These are phyloP conservation scores for Drosophila biarmipes DNA, from an alignment of 1,140 invertebrate genomes.

Conservation along the genomic window DNA sequence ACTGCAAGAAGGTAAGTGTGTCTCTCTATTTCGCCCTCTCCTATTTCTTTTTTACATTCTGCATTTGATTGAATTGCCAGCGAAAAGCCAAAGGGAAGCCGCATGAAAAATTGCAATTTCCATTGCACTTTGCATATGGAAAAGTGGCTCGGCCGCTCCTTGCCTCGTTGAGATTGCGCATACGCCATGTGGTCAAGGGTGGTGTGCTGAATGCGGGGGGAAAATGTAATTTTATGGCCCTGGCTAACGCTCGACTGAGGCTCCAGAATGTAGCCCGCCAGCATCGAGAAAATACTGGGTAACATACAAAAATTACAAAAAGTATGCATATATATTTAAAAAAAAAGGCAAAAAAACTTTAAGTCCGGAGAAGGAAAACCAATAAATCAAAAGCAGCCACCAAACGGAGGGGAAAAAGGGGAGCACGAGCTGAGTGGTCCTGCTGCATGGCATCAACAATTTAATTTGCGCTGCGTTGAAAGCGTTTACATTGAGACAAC, in stretches of 20 bases:
- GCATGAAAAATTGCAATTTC: constrained; percentile 74
- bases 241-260: constrained; percentile 56
- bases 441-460: constrained; percentile 58
- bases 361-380: constrained; percentile 48
- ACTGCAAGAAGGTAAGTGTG: constrained; percentile 95
- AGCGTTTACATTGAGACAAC: constrained; percentile 81
- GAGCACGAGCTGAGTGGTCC: constrained; percentile 6
- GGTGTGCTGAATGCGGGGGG: not conserved
- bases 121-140: constrained; percentile 66
- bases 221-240: constrained; percentile 72
- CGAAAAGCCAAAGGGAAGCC: constrained; percentile 45
- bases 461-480: constrained; percentile 78
- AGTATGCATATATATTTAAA: not conserved
- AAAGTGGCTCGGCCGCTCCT: constrained; percentile 4
- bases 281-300: constrained; percentile 1
- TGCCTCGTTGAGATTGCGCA: constrained; percentile 52
- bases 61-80: constrained; percentile 56
- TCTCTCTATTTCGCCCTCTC: too few relatives aligned
- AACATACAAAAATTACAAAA: not conserved
- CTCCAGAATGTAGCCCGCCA: constrained; percentile 31
- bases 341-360: constrained; percentile 2
- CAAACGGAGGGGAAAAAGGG: not conserved
- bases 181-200: constrained; percentile 44
- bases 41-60: not conserved
- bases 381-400: constrained; percentile 73